Percentiles rank a stretch among this genome's conserved stretches.
These are phyloP conservation scores for Fulmarus glacialis DNA, from an alignment of 2,113 vertebrate species.

Conservation along the genomic window DNA sequence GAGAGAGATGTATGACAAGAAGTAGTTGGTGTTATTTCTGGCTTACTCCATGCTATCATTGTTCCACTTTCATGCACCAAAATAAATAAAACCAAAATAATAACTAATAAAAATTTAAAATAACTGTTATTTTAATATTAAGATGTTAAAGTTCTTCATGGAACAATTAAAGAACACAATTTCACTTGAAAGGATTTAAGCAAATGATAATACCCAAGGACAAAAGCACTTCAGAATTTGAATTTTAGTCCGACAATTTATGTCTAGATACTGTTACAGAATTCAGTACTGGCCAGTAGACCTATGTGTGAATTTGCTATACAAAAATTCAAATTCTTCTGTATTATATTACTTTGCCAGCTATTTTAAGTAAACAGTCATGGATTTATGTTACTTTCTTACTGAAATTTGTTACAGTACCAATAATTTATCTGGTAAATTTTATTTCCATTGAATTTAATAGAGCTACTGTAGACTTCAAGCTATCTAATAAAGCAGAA, in stretches of 20 bases:
- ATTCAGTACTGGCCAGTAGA: background rate
- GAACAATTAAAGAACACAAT: background rate
- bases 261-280: background rate
- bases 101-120: background rate
- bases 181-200: slow-evolving; percentile 24
- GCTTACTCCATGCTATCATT: background rate
- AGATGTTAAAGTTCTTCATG: slow-evolving; percentile 5
- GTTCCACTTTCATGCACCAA: background rate
- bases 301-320: background rate
- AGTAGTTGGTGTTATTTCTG: background rate
- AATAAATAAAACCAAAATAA: slow-evolving; percentile 7
- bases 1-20: background rate
- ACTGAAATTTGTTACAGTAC: background rate
- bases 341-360: background rate
- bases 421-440: background rate
- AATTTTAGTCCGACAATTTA: background rate
- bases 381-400: background rate
- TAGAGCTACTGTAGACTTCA: background rate
- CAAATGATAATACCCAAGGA: background rate
- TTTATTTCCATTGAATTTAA: background rate
- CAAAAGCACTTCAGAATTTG: background rate
- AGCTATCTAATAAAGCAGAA: background rate
- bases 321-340: background rate
- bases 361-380: background rate
- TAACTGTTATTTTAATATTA: background rate